phyloP scores from a whole-genome alignment of 2,113 vertebrate genomes.

The Desmodus rotundus region DNA sequence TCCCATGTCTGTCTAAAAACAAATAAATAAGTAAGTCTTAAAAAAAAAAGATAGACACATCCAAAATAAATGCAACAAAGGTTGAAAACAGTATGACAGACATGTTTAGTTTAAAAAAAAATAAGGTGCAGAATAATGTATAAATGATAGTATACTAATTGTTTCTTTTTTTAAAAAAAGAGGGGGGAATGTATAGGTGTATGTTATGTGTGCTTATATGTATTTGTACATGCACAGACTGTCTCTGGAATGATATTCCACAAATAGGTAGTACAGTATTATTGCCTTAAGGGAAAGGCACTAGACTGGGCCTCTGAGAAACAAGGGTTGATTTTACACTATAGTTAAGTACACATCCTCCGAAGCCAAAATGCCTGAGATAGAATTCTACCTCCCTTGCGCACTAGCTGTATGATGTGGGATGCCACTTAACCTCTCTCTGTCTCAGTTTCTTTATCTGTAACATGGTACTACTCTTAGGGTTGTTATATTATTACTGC shows the following conservation, averaged over 20 bases:
- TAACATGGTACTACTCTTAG: background rate
- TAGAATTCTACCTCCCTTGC: background rate
- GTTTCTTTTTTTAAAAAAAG: background rate
- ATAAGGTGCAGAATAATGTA: background rate
- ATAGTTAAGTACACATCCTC: background rate
- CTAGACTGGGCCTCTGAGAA: background rate
- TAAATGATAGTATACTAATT: background rate
- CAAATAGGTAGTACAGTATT: background rate
- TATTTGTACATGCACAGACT: background rate
- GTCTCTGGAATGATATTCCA: background rate
- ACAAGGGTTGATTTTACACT: background rate
- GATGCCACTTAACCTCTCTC: background rate
- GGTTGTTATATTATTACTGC: background rate
- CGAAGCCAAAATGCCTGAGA: background rate
- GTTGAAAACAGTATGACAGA: background rate
- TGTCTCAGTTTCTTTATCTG: background rate
- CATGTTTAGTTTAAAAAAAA: background rate
- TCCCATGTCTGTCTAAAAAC: background rate
- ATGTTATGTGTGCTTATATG: background rate
- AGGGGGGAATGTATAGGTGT: background rate
- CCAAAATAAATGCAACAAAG: background rate
- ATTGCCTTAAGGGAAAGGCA: background rate
- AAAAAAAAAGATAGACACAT: too few species aligned
- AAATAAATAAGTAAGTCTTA: too few species aligned
- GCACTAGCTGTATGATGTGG: background rate